A percentile compares a stretch with the other conserved stretches of the same genome.
Conservation (phyloP, 2,113 vertebrate species). For the Sitta europaea region DNA sequence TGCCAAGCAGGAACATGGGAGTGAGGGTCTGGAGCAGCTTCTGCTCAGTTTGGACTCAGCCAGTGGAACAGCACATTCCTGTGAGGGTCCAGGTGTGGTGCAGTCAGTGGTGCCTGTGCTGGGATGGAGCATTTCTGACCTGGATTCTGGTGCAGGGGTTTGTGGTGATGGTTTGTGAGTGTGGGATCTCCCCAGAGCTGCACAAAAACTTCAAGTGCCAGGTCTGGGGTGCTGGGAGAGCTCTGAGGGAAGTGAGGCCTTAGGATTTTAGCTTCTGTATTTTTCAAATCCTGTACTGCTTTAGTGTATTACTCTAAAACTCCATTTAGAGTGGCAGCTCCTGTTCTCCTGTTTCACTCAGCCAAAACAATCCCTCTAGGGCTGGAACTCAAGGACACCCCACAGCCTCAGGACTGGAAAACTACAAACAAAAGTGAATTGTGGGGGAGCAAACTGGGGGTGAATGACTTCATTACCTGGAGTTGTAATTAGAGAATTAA, state of each 20-base stretch:
- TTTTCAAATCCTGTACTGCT: background rate
- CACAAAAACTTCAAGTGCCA: background rate
- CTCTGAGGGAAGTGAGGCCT: background rate
- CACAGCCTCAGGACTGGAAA: background rate
- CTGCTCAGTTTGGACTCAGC: background rate
- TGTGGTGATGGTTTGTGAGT: background rate
- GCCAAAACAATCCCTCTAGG: background rate
- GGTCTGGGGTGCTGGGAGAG: background rate
- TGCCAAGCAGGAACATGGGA: background rate
- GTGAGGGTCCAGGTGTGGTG: rapidly evolving
- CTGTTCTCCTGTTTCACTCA: background rate
- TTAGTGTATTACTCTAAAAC: background rate
- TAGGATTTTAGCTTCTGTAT: background rate
- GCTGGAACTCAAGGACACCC: background rate
- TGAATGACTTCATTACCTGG: background rate
- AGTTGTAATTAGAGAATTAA: background rate
- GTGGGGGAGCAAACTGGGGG: background rate
- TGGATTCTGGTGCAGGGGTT: background rate
- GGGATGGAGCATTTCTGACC: background rate
- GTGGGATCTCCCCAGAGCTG: background rate
- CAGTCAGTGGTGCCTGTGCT: background rate
- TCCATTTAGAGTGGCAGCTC: background rate
- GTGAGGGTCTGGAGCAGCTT: background rate
- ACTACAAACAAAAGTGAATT: background rate
- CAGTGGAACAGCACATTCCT: background rate